These are phyloP conservation scores for Orthonyx spaldingii DNA, from an alignment of 2,113 vertebrate genomes.

Conservation along the genomic window DNA sequence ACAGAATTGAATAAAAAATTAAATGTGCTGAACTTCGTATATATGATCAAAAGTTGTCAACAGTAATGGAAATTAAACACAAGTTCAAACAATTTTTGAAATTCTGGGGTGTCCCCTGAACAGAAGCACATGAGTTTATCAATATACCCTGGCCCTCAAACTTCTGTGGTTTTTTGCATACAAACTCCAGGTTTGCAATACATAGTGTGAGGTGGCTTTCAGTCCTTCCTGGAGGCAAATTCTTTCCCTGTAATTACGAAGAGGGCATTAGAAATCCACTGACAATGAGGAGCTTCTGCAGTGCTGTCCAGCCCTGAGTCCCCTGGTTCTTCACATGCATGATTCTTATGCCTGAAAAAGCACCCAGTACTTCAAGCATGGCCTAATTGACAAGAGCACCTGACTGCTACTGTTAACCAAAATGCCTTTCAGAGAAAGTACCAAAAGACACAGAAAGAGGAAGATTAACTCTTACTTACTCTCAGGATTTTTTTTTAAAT, in stretches of 20 bases:
- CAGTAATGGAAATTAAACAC: not conserved
- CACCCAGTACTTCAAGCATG: not conserved
- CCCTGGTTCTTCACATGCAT: not conserved
- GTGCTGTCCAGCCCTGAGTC: not conserved
- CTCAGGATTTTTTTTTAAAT: not conserved
- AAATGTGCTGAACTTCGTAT: not conserved
- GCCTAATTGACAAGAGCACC: not conserved
- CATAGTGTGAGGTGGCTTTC: not conserved
- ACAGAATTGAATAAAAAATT: not conserved
- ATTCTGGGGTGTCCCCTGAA: not conserved
- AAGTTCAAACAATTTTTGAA: not conserved
- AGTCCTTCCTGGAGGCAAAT: not conserved
- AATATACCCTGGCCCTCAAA: not conserved
- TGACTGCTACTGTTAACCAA: conserved; percentile 12
- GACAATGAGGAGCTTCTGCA: not conserved
- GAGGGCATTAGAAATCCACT: not conserved
- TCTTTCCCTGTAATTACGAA: not conserved
- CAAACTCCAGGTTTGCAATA: not conserved
- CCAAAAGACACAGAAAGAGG: not conserved
- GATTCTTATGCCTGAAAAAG: not conserved
- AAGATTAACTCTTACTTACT: not conserved
- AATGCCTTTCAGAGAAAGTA: conserved; percentile 11
- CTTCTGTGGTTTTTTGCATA: not conserved
- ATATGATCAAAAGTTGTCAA: not conserved
- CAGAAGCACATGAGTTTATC: not conserved